A percentile compares a stretch with the other conserved stretches of the same genome.
These are phyloP conservation scores for Cladorhizidae sp. DNA, from an alignment of 37 sponge, comb jelly and placozoan species.

Conservation along the genomic window DNA sequence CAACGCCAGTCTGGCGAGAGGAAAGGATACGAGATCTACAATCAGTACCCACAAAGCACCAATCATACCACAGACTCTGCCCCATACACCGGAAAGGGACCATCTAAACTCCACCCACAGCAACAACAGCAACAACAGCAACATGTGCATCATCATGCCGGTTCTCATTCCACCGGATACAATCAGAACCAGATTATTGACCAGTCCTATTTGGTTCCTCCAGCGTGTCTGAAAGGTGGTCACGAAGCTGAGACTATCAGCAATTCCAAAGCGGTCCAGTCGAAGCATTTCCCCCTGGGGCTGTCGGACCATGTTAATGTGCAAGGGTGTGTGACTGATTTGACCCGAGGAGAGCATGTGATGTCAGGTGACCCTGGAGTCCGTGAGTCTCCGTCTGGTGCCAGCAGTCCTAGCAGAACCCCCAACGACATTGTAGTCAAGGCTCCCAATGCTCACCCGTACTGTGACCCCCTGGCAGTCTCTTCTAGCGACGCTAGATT, in stretches of 20 bases:
- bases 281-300: background rate
- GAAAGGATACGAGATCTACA: background rate
- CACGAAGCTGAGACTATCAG: background rate
- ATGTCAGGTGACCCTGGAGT: slow-evolving; percentile 11
- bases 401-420: slow-evolving; percentile 27
- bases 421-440: slow-evolving; percentile 12
- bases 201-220: background rate
- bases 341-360: background rate
- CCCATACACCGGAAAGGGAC: background rate
- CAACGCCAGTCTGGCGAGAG: background rate
- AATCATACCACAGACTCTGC: background rate
- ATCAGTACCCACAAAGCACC: background rate
- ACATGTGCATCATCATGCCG: background rate
- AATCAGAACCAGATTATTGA: background rate
- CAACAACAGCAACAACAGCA: too few relatives aligned
- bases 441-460: background rate
- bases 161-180: background rate
- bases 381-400: slow-evolving; percentile 42
- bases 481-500: slow-evolving; percentile 1
- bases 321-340: background rate
- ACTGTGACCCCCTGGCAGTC: background rate
- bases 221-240: background rate
- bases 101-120: background rate
- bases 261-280: background rate
- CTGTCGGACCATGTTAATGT: background rate